Evolutionary conservation across 2,888 invertebrate species (phyloP), one percentile per base, ranked within the genome.

Genomic region (Aphodius sticticus): DNA sequence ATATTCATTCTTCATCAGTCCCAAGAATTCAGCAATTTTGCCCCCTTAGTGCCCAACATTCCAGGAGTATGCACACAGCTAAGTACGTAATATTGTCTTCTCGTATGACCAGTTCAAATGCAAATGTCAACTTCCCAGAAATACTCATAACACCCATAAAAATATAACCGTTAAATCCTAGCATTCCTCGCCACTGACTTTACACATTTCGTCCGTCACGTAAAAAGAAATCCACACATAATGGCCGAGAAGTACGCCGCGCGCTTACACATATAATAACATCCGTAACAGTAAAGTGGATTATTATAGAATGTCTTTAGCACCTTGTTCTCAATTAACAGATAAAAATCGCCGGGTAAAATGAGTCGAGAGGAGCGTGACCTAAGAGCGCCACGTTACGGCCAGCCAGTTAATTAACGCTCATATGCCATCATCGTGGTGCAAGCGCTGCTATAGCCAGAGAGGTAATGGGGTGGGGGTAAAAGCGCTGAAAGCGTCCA

Each of bases 291-390:
- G 15, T 16, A 70, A 26, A 70, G 15, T n/a, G 15, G 15, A 70
- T 70, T 70, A 70, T 74, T 74, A 74, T 26, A 35, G 16, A 53
- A 37, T 16, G 35, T 77, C 69, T 26, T 79, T 76, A 79, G 76
- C 79, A 79, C 79, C 79, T 79, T 79, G 79, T 79, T 74, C 76
- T 76, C 79, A 79, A 79, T 79, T 79, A 79, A 79, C 70, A 76
- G 79, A 79, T 79, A 79, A 79, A 79, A 76, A 79, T 79, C 79
- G 70, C 70, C 72, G 53, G 53, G 53, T 53, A 53, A 53, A 53
- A 53, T 53, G 53, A 53, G 53, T 53, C 53, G 53, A 53, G 53
- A 53, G 53, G 53, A 53, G 53, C 53, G 53, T 53, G 53, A 53
- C 53, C 53, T 53, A 53, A 53, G 53, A 53, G 53, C 53, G 53